Percentiles rank a stretch among this genome's conserved stretches.
These are phyloP conservation scores for Thymallus thymallus DNA, from an alignment of 2,113 vertebrate genomes.

Conservation along the genomic window DNA sequence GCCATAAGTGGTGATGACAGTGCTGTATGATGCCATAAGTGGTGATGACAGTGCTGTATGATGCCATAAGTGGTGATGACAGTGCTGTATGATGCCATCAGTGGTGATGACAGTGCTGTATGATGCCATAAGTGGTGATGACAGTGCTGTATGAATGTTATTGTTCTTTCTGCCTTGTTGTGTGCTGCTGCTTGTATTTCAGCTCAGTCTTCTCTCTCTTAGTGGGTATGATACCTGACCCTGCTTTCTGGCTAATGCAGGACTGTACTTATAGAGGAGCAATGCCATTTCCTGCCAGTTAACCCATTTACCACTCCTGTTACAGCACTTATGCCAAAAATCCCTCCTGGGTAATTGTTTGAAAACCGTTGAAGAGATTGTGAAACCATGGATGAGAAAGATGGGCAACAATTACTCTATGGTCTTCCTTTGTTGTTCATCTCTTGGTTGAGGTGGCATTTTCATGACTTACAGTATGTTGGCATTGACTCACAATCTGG, in stretches of 20 bases:
- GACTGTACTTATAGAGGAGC: conserved; percentile 47
- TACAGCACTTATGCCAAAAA: conserved; percentile 19
- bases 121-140: conserved; percentile 2
- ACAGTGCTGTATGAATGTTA: background rate
- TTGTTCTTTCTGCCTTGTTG: conserved; percentile 22
- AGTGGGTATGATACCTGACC: conserved; percentile 55
- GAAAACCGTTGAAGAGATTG: background rate
- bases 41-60: conserved; percentile 2
- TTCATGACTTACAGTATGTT: background rate
- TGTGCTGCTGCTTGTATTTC: background rate
- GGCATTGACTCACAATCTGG: background rate
- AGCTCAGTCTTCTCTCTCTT: background rate
- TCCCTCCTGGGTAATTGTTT: conserved; percentile 10
- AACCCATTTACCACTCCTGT: conserved; percentile 26
- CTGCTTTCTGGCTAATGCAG: conserved; percentile 48
- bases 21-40: background rate
- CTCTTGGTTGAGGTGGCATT: background rate
- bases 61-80: background rate
- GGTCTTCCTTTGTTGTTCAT: background rate
- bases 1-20: conserved; percentile 9
- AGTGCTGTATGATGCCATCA: background rate
- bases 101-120: conserved; percentile 14
- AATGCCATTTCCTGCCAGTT: conserved; percentile 50
- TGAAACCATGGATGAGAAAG: background rate
- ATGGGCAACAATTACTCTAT: background rate